Percentiles rank a stretch among this genome's conserved stretches.
These are phyloP conservation scores for Eucidaris tribuloides DNA, from an alignment of 35 echinoderm and acorn worm species.

Conservation along the genomic window DNA sequence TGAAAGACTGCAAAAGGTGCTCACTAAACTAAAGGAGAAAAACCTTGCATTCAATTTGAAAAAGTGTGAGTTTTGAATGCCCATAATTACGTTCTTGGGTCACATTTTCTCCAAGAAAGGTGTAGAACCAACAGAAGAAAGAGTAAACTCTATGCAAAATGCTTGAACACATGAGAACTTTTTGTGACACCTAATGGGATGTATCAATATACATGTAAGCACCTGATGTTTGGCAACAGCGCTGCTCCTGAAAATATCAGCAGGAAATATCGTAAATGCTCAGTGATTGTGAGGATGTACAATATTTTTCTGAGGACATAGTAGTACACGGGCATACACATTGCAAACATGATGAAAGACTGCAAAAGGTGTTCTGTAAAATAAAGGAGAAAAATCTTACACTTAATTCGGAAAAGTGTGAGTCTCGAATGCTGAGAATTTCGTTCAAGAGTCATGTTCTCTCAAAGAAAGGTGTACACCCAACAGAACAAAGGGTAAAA, in stretches of 20 bases:
- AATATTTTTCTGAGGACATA: conserved; percentile 69
- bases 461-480: conserved; percentile 45
- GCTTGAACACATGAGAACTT: conserved; percentile 31
- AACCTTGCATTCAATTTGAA: conserved; percentile 51
- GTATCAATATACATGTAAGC: conserved; percentile 72
- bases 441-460: conserved; percentile 65
- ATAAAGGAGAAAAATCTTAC: conserved; percentile 54
- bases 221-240: conserved; percentile 63
- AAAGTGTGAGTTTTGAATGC: conserved; percentile 56
- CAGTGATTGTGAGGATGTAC: conserved; percentile 54
- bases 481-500: conserved; percentile 42
- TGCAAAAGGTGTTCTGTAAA: conserved; percentile 22
- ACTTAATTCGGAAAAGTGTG: conserved; percentile 48
- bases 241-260: conserved; percentile 72
- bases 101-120: conserved; percentile 46
- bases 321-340: conserved; percentile 39
- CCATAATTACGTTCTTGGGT: conserved; percentile 61
- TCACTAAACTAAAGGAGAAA: conserved; percentile 31
- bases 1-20: conserved; percentile 34
- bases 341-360: conserved; percentile 50
- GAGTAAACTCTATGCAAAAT: conserved; percentile 29
- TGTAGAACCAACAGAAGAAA: conserved; percentile 48
- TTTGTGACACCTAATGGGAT: conserved; percentile 54
- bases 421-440: conserved; percentile 44
- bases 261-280: conserved; percentile 55